Percentiles rank a stretch among this genome's conserved stretches.
phyloP scores from a whole-genome alignment of 2,797 vertebrate genomes.

The Jordanella pulchra region DNA sequence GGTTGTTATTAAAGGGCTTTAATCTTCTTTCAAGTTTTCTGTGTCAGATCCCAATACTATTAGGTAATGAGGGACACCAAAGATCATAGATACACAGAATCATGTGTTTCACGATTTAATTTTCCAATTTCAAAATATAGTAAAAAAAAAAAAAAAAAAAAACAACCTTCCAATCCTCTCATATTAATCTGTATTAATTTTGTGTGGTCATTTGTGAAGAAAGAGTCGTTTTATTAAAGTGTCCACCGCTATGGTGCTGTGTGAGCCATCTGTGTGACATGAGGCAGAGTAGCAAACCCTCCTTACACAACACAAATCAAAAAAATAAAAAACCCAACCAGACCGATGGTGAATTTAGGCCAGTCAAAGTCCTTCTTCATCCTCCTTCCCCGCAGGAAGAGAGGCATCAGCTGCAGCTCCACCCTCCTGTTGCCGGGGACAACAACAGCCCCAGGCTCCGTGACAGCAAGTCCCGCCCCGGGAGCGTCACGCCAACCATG shows the following conservation, averaged over 20 bases:
- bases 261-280: constrained; percentile 55
- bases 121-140: too few relatives aligned
- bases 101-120: background rate
- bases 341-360: constrained; percentile 54
- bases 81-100: background rate
- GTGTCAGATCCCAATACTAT: background rate
- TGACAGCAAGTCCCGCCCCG: constrained; percentile 85
- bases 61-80: background rate
- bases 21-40: background rate
- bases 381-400: constrained; percentile 85
- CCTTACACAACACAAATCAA: constrained; percentile 44
- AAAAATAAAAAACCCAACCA: constrained; percentile 12
- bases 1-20: background rate
- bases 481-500: constrained; percentile 85
- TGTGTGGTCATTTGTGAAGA: constrained; percentile 13
- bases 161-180: background rate
- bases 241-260: constrained; percentile 36
- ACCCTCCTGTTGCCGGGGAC: constrained; percentile 78
- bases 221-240: constrained; percentile 22
- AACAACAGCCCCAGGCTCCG: constrained; percentile 84
- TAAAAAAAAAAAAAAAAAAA: background rate
- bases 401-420: constrained; percentile 86
- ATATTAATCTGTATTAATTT: constrained; percentile 15
- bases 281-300: constrained; percentile 49
- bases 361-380: constrained; percentile 58